Evolutionary conservation across 1,140 invertebrate species (phyloP).

Genomic region (Heliconius himera): DNA sequence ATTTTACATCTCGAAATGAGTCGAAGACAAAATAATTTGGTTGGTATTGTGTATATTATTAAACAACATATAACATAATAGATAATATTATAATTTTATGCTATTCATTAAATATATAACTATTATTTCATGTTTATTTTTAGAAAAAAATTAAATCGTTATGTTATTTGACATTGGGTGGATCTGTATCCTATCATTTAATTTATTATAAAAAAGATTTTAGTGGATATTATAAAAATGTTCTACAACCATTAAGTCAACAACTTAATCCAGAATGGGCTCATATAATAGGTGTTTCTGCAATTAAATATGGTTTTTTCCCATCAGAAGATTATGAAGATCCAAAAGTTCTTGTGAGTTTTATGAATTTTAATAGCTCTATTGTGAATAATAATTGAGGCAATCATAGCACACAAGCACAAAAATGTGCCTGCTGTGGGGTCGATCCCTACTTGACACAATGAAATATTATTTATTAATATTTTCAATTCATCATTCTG

Average conservation of each 20-base stretch:
- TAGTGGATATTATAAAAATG: conserved; percentile 88
- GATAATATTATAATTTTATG: too few species aligned
- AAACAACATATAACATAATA: too few species aligned
- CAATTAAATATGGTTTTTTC: conserved; percentile 89
- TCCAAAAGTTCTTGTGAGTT: conserved; percentile 83
- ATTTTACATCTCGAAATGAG: conserved; percentile 24
- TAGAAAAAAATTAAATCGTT: conserved; percentile 82
- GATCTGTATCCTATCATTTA: conserved; percentile 83
- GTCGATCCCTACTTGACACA: too few species aligned
- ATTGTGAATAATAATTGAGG: neutral
- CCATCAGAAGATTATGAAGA: conserved; percentile 83
- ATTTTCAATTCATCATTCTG: too few species aligned
- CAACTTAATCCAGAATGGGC: conserved; percentile 88
- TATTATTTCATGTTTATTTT: conserved; percentile 48
- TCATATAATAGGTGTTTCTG: conserved; percentile 88
- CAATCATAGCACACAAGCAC: too few species aligned
- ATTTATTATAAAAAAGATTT: conserved; percentile 87
- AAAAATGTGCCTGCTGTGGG: too few species aligned
- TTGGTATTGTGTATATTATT: conserved; percentile 13
- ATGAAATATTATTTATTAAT: too few species aligned
- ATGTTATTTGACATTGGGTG: conserved; percentile 83
- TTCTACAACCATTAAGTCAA: conserved; percentile 87
- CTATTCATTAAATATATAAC: too few species aligned
- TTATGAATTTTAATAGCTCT: neutral
- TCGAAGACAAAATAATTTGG: conserved; percentile 38